Evolutionary conservation across 2,797 vertebrate genomes (phyloP).

Genomic region (Poecile montanus): DNA sequence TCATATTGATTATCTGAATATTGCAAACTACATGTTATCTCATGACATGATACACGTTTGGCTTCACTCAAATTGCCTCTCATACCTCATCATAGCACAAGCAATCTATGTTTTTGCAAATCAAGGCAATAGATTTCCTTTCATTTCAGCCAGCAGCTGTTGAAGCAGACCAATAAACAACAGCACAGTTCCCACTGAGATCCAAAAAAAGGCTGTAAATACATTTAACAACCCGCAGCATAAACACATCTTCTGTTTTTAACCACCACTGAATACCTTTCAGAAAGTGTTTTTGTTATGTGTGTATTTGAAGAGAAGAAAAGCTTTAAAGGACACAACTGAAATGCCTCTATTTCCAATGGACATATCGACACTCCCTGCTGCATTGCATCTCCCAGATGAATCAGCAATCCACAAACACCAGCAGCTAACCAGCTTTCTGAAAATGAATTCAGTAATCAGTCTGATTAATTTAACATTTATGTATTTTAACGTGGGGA

Average conservation of each 20-base stretch:
- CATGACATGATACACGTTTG: neutral
- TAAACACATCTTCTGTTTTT: constrained; percentile 55
- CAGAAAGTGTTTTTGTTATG: constrained; percentile 16
- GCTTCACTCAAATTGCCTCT: constrained; percentile 35
- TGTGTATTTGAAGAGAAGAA: neutral
- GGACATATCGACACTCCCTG: neutral
- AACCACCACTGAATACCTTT: constrained; percentile 10
- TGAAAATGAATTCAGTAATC: constrained; percentile 39
- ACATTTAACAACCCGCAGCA: constrained; percentile 61
- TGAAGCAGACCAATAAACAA: constrained; percentile 64
- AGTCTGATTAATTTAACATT: constrained; percentile 58
- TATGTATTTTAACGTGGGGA: constrained; percentile 50
- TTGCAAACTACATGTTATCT: neutral
- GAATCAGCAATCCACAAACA: constrained; percentile 55
- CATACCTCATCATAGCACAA: constrained; percentile 14
- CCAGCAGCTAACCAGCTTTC: constrained; percentile 2
- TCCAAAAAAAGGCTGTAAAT: constrained; percentile 56
- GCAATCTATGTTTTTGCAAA: constrained; percentile 46
- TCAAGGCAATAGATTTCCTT: constrained; percentile 55
- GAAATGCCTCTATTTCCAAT: neutral
- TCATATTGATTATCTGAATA: constrained; percentile 1
- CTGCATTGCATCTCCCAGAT: constrained; percentile 29
- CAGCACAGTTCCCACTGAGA: neutral
- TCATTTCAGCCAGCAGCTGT: constrained; percentile 58
- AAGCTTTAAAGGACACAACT: neutral